These are phyloP conservation scores for Nasonia oneida DNA, from an alignment of 2,888 invertebrate genomes.

Conservation along the genomic window DNA sequence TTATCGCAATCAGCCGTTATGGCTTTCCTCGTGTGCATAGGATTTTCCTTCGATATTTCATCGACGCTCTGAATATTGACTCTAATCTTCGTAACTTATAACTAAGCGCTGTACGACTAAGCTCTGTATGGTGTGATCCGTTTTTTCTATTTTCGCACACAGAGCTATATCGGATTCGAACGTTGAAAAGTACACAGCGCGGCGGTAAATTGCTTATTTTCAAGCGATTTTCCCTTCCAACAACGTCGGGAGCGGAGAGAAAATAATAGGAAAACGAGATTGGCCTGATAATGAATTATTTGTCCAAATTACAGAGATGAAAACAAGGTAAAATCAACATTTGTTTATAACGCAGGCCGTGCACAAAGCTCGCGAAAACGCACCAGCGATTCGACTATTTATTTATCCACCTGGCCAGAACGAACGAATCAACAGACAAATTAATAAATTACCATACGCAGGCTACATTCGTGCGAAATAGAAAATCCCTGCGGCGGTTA, in stretches of 20 bases:
- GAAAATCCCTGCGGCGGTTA: background rate
- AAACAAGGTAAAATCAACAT: conserved; percentile 38
- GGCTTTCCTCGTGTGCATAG: no score
- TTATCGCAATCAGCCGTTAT: background rate
- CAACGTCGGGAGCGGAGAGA: background rate
- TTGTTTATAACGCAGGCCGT: background rate
- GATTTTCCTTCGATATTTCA: background rate
- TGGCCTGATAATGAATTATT: conserved; percentile 25
- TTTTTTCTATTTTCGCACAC: background rate
- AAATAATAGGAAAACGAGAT: conserved; percentile 15
- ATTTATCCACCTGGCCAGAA: conserved; percentile 24
- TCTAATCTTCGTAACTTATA: no score
- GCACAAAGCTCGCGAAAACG: no score
- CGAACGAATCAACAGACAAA: conserved; percentile 27
- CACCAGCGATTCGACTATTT: conserved; percentile 16
- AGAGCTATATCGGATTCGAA: background rate
- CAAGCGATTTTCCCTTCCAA: background rate
- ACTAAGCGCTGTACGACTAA: no score
- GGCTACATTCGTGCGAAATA: background rate
- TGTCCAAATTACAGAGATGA: background rate
- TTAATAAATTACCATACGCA: conserved; percentile 30
- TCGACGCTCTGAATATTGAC: no score
- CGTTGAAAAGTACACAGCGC: background rate
- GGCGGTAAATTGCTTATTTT: background rate
- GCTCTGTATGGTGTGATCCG: no score